Base-by-base conservation (phyloP, 2,888 invertebrate genomes). In the Salticus scenicus region DNA sequence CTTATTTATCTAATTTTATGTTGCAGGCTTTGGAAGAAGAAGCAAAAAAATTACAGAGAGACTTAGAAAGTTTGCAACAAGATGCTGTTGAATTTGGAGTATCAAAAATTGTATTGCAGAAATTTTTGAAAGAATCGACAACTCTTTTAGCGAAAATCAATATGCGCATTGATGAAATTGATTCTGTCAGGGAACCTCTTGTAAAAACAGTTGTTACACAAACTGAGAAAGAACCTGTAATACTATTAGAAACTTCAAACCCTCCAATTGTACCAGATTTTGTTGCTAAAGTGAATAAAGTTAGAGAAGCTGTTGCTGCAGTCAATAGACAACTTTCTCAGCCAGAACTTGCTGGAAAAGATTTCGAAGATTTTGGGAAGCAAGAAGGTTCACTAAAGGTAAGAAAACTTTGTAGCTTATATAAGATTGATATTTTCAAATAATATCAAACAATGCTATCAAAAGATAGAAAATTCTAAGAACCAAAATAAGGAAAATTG, bases 311-410 rank as follows among this genome's bases (percentile, higher is more conserved):
- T 2, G 92, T 93, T 67, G 92, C 93, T 12, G 91, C 92, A 8
- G 91, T 93, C 31, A 91, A 92, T 0, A 91, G 92, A 64, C 92
- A 91, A 47, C 91, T 94, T 87, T 92, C 92, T 88, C 92, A 93
- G 33, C 90, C 92, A 66, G 94, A 94, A 81, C 92, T 94, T n/a
- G 92, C 90, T 87, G 93, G 93, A 0, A 91, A 92, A 67, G 93
- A 93, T 90, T 95, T 93, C 91, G 94, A 94, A 89, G 92, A 93
- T 82, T 94, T 94, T 90, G 92, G 93, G 79, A 92, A 92, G 89
- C 94, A 95, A 91, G 94, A 94, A 88, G 94, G 94, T 89, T 92
- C 93, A 81, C 91, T 94, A 31, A 92, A 92, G 90, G 94, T 88
- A 69, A 47, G 27, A 70, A 51, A 37, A 14, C 27, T 27, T 33